Evolutionary conservation across 2,888 invertebrate genomes (phyloP), one percentile per base, ranked within the genome.

Genomic region (Drosophila suboccidentalis): DNA sequence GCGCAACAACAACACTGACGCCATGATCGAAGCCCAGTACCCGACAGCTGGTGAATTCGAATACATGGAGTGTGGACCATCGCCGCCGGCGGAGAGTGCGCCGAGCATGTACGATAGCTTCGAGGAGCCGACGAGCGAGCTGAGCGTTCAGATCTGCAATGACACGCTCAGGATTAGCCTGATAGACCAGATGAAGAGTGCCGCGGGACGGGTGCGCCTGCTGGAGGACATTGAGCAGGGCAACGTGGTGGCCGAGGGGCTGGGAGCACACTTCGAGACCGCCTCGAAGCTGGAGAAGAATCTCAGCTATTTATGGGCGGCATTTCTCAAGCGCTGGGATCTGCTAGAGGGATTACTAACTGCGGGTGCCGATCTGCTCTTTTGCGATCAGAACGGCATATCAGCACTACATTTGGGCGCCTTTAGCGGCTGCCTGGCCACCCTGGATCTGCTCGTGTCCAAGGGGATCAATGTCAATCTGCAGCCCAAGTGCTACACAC

Each of bases 31-130:
- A 90, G 94, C 95, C 74, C 95, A 95, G 90, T 95, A 94, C 90
- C 95, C 95, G 71, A 94, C 95, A 84, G 83, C 92, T 65, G 92
- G 92, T 75, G 95, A 95, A 92, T 95, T 95, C 92, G 95, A 95
- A 92, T 96, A 95, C 92, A 96, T 96, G 94, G 96, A 96, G 91
- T 96, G 95, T 85, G 96, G 96, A 64, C 96, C 96, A 41, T 96
- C 96, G 17, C 96, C 96, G 9, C 96, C 96, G 34, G 95, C 96
- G 66, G 96, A 97, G 92, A 96, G 96, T 92, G 96, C 96, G 47
- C 96, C 96, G 79, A 96, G 96, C 91, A 95, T 96, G 94, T 96
- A 96, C 93, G 96, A 97, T 91, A 96, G 96, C 93, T 96, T 96
- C 89, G 96, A 95, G 91, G 96, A 96, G 91, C 95, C 95, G 50